Percentiles rank a stretch among this genome's conserved stretches.
Evolutionary conservation across 1,140 invertebrate genomes (phyloP).

Genomic region (Thaumatotibia leucotreta): DNA sequence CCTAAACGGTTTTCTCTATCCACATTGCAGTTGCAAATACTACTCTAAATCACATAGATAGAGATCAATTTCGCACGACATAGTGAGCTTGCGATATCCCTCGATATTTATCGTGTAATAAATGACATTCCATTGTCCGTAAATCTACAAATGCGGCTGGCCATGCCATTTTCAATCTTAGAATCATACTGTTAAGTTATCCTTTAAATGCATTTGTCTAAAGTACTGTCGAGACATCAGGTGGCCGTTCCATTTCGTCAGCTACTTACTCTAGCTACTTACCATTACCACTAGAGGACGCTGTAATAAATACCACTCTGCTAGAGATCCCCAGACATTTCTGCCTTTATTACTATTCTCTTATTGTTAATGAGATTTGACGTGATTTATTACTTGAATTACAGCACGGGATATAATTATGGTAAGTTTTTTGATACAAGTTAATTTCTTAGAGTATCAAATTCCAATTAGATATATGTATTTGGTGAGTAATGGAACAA

Average conservation of each 20-base stretch:
- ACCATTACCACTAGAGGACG: constrained; percentile 23
- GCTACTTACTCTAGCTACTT: not conserved
- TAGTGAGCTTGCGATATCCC: not conserved
- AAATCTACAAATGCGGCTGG: not conserved
- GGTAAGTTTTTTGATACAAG: not conserved
- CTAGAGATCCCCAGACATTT: constrained; percentile 32
- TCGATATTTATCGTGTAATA: not conserved
- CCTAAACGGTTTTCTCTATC: not conserved
- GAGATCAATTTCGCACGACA: not conserved
- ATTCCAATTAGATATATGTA: not conserved
- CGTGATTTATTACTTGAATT: not conserved
- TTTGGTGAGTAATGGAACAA: not conserved
- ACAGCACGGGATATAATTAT: not conserved
- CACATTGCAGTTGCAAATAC: not conserved
- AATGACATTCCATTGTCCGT: not conserved
- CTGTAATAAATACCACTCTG: constrained; percentile 44
- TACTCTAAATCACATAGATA: not conserved
- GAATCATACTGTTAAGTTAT: not conserved
- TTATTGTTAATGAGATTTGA: constrained; percentile 7
- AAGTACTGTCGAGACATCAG: not conserved
- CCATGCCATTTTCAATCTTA: not conserved
- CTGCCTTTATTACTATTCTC: constrained; percentile 29
- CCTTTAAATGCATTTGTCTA: not conserved
- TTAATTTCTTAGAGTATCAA: not conserved
- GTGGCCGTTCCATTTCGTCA: constrained; percentile 8